Evolutionary conservation across 2,888 invertebrate genomes (phyloP).

Genomic region (Aporophyla lueneburgensis): DNA sequence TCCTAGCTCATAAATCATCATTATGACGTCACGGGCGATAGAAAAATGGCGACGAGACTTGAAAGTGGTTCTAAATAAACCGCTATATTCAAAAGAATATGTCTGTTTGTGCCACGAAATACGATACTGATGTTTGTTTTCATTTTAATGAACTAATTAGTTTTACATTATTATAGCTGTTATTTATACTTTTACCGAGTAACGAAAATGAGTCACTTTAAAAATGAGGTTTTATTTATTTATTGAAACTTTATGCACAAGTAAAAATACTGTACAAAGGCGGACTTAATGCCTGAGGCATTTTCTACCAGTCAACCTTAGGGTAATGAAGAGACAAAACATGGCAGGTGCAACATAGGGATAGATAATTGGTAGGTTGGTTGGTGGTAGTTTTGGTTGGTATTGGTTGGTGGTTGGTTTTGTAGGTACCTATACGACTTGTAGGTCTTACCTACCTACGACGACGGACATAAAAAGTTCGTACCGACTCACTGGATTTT

Average conservation of each 20-base stretch:
- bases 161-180: background rate
- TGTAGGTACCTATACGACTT: too few relatives aligned
- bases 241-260: too few relatives aligned
- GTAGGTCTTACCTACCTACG: background rate
- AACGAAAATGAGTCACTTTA: background rate
- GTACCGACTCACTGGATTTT: too few relatives aligned
- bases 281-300: too few relatives aligned
- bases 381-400: too few relatives aligned
- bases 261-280: too few relatives aligned
- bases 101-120: conserved; percentile 13
- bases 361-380: too few relatives aligned
- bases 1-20: conserved; percentile 62
- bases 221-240: background rate
- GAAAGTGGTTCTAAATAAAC: conserved; percentile 61
- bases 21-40: conserved; percentile 64
- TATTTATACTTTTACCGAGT: background rate
- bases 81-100: conserved; percentile 31
- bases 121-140: background rate
- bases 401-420: too few relatives aligned
- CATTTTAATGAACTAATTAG: background rate
- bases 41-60: conserved; percentile 58
- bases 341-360: too few relatives aligned
- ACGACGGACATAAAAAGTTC: too few relatives aligned
- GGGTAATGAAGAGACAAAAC: too few relatives aligned
- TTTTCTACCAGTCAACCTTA: too few relatives aligned